phyloP scores from a whole-genome alignment of 2,113 vertebrate species.

The Cyanocitta stelleri region DNA sequence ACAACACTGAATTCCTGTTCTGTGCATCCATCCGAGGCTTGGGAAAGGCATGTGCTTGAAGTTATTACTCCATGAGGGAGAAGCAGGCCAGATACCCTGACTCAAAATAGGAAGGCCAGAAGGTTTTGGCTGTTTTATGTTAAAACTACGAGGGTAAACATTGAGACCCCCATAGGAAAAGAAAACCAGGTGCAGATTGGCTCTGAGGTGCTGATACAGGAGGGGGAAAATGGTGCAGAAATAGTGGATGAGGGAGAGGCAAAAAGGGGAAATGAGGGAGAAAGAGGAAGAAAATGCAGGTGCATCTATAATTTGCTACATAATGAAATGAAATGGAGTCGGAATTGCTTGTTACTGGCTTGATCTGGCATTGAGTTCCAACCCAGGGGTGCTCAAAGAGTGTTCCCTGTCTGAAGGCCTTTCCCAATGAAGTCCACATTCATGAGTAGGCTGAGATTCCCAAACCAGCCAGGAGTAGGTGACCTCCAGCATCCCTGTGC shows the following conservation, averaged over 20 bases:
- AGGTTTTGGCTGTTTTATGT: neutral
- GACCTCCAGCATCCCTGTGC: neutral
- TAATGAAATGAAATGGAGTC: neutral
- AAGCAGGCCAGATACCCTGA: neutral
- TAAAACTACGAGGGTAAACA: neutral
- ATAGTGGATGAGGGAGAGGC: neutral
- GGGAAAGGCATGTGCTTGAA: neutral
- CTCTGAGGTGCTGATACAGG: neutral
- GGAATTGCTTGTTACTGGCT: neutral
- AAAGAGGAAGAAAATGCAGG: neutral
- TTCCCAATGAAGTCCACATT: neutral
- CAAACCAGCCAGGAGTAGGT: neutral
- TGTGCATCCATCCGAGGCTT: neutral
- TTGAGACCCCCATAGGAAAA: neutral
- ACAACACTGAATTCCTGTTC: neutral
- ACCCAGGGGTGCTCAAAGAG: neutral
- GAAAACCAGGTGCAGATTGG: neutral
- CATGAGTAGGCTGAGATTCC: neutral
- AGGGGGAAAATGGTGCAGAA: neutral
- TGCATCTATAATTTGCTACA: neutral
- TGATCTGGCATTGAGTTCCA: neutral
- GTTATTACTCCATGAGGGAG: neutral
- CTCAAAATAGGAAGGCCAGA: neutral
- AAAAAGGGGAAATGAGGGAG: neutral
- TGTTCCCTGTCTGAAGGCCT: neutral